Base-by-base conservation (phyloP, 2,888 invertebrate genomes). In the Strigamia transsilvanica region DNA sequence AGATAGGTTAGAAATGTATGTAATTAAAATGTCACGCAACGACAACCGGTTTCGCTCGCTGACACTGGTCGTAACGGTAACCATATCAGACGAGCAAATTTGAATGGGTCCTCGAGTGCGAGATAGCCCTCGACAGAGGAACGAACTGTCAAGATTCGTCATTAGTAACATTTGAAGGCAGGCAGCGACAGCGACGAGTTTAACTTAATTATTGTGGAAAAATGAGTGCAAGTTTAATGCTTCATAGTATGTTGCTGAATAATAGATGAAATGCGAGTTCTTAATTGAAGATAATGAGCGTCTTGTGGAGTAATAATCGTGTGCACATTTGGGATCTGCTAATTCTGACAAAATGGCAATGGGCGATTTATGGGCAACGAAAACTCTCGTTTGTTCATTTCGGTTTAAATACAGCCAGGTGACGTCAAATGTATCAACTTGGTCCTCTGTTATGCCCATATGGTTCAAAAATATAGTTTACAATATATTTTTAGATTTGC, bases 1-100 rank as follows among this genome's bases (percentile, higher is more conserved):
- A 73, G 73, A 73, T 73, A 73, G 32, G 27, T 32, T 73, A 73
- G 32, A 73, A 73, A 73, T 73, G 73, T 73, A 32, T 27, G 32
- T 73, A 73, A 73, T 73, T 73, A 73, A 73, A 73, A 73, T 73
- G 73, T 73, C 73, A 73, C 32, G 32, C 73, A 18, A 56, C 56
- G 56, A 18, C 56, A 56, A 73, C 73, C 73, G n/a, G 32, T 27
- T 73, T 73, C 15, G 27, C 73, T 73, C 73, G 73, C 23, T 32
- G 73, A 73, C 73, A 73, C 27, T 27, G 27, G 73, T 13, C 10
- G 12, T 32, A 56, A 56, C 56, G 56, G 56, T 73, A 73, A 73
- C 32, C 27, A 32, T 73, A 73, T 32, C 73, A 12, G 73, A 73
- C 27, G 27, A 73, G 4, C 73, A 73, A 73, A 73, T 73, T 73